Evolutionary conservation across 2,113 vertebrate genomes (phyloP), one percentile per base, ranked within the genome.

Genomic region (Tragelaphus buxtoni): DNA sequence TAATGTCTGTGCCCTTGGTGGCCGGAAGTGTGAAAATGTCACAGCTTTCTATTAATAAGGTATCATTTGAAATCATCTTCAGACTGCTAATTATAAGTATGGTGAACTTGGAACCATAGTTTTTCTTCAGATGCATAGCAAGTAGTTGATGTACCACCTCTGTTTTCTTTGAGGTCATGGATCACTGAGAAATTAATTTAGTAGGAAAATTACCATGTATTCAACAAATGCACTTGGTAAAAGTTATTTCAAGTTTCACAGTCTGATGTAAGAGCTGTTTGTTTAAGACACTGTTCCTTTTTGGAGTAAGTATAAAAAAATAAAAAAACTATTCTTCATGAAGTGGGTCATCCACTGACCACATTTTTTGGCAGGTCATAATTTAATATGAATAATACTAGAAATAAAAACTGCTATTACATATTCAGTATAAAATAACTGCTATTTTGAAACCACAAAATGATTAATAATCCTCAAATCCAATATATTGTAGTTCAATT

Each of bases 81-180:
- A 94, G 72, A 63, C 32, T 96, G 20, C 81, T 96, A 97, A 96
- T 96, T 96, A 90, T n/a, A 94, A 91, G 88, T 76, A 87, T 2
- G 35, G 69, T 93, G 58, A 97, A 95, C 53, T 95, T 94, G 26
- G 47, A 94, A 58, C 63, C 86, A 80, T 45, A 80, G 26, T 56
- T 58, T 83, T 80, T 94, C 91, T 89, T 86, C 24, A 58, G 28
- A 91, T 80, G 72, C 85, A 94, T 80, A 87, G 24, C 87, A 96
- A 97, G 58, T 80, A 76, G 30, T 76, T 51, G 32, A 69, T 39
- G 18, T 39, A 14, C 20, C 72, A 53, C 45, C 88, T 91, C 60
- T 95, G 28, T 76, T 93, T 83, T 83, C 53, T 80, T 56, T 72
- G 65, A 94, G 88, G 91, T 91, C 82, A 84, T 83, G 49, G 24